These are phyloP conservation scores for Amphiprion clarkii DNA, from an alignment of 2,797 vertebrate species.

Conservation along the genomic window DNA sequence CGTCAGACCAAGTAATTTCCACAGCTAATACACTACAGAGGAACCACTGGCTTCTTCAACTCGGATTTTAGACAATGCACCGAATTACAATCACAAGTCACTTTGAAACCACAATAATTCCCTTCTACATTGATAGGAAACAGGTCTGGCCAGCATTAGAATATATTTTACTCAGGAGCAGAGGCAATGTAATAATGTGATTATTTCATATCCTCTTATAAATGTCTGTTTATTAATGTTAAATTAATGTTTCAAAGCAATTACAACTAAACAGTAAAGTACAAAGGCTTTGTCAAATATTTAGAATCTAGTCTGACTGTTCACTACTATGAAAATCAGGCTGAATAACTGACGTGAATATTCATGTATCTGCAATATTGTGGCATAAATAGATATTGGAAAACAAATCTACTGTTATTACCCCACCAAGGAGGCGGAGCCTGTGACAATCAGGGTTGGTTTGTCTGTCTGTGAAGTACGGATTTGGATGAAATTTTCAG, in stretches of 20 bases:
- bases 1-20: not conserved
- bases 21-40: not conserved
- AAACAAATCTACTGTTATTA: not conserved
- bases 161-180: not conserved
- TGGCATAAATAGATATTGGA: not conserved
- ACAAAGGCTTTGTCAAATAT: not conserved
- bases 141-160: accelerated
- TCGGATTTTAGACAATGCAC: not conserved
- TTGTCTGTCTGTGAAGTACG: no score
- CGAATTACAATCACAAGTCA: not conserved
- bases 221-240: not conserved
- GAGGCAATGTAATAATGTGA: accelerated
- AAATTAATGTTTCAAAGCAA: no score
- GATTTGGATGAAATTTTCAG: no score
- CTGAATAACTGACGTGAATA: not conserved
- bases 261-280: not conserved
- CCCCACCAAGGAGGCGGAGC: no score
- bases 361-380: not conserved
- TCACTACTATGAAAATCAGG: not conserved
- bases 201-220: not conserved
- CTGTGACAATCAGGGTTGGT: no score
- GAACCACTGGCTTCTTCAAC: not conserved
- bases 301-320: not conserved
- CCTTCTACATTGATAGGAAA: not conserved
- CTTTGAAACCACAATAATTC: no score